Evolutionary conservation across 1,140 invertebrate species (phyloP).

Genomic region (Cecropterus lyciades): DNA sequence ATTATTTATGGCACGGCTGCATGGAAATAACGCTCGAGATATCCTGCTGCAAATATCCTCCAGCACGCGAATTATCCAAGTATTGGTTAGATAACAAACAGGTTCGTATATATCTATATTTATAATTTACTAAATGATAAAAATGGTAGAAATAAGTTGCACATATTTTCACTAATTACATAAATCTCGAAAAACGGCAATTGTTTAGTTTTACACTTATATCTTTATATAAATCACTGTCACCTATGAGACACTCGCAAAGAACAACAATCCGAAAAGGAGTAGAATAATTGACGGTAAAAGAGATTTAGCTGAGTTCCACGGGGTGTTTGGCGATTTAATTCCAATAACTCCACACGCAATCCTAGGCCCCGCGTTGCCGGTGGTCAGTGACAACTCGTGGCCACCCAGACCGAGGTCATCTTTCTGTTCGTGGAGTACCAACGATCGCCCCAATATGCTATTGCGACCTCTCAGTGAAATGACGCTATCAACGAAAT

Average conservation of each 20-base stretch:
- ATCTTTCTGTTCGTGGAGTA: conserved; percentile 90
- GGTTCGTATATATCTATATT: neutral
- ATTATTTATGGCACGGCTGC: conserved; percentile 98
- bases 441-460: conserved; percentile 91
- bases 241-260: conserved; percentile 15
- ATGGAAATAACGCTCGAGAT: conserved; percentile 99
- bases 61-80: conserved; percentile 91
- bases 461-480: conserved; percentile 86
- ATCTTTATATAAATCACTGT: neutral
- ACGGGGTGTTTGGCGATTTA: conserved; percentile 58
- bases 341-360: conserved; percentile 92
- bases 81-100: conserved; percentile 98
- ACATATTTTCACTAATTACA: neutral
- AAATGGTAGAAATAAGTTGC: neutral
- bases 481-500: conserved; percentile 87
- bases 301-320: conserved; percentile 56
- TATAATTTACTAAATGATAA: neutral
- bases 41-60: conserved; percentile 98
- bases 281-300: conserved; percentile 49
- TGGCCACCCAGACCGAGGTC: conserved; percentile 90
- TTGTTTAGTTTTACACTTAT: neutral
- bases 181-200: neutral
- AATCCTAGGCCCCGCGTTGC: conserved; percentile 91
- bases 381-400: conserved; percentile 89
- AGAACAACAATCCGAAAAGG: conserved; percentile 27